Evolutionary conservation across 2,113 vertebrate genomes (phyloP), one percentile per base, ranked within the genome.

Genomic region (Ammodramus savannarum): DNA sequence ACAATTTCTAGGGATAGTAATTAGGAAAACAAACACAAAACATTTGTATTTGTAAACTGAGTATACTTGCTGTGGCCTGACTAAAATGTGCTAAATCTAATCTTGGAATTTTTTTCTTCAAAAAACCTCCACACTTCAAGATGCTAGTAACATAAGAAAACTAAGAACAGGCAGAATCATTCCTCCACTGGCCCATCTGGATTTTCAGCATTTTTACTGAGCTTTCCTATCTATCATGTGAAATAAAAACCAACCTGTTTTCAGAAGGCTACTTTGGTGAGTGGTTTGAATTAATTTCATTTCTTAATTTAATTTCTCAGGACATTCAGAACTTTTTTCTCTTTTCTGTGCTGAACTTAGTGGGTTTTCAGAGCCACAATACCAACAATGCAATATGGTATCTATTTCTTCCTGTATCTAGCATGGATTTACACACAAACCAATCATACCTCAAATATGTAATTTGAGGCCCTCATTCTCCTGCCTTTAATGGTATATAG

Each of bases 231-330:
- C 32, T 41, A 13, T 49, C 71, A 61, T 38, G 52, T 75, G 73
- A 96, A 97, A 68, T 65, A 92, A 89, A 95, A 83, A 91, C 73
- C 61, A 81, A 57, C 82, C 85, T 96, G 58, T 96, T 97, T 95
- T 85, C 20, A 34, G 87, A 97, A 96, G 72, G 91, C 88, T 92
- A 63, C 75, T 95, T 95, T 82, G 91, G 85, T 97, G 92, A 86
- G 96, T 97, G 93, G 97, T 94, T 97, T 93, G 54, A 72, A 81
- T 91, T 82, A n/a, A 87, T 95, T 84, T 46, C 94, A 52, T 86
- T 91, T 87, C 88, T 91, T 90, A 75, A 97, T 94, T 96, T 81
- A 61, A 77, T 83, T 97, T 97, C 96, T 90, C 83, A 95, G 90
- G 82, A 92, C 65, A 89, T 55, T 95, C 76, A 92, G 89, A 85